phyloP scores from a whole-genome alignment of 2,888 invertebrate species.

The Dicyrtoma fusca region DNA sequence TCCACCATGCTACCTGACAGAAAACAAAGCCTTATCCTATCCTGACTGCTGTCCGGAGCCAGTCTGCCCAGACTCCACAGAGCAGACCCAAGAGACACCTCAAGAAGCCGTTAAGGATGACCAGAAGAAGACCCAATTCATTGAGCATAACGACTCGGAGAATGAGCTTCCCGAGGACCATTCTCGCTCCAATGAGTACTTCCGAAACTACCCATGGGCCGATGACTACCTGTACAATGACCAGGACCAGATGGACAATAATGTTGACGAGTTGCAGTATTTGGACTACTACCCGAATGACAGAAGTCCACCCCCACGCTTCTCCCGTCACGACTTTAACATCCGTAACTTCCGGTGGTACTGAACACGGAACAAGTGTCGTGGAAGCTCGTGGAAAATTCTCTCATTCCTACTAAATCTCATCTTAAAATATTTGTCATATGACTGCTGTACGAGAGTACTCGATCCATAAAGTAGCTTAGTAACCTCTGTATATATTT shows the following conservation, averaged over 20 bases:
- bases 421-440: constrained; percentile 9
- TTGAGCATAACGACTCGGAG: constrained; percentile 12
- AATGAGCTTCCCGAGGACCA: constrained; percentile 25
- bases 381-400: neutral
- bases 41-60: constrained; percentile 54
- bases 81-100: constrained; percentile 36
- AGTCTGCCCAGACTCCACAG: constrained; percentile 51
- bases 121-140: neutral
- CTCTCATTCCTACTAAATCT: constrained; percentile 26
- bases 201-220: constrained; percentile 28
- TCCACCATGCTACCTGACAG: constrained; percentile 52
- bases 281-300: constrained; percentile 29
- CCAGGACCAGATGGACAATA: constrained; percentile 33
- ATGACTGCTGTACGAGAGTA: constrained; percentile 12
- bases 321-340: constrained; percentile 33
- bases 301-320: constrained; percentile 3
- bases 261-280: constrained; percentile 29
- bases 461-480: neutral
- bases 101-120: neutral
- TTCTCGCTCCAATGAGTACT: constrained; percentile 3
- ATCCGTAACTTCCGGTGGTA: constrained; percentile 31
- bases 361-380: constrained; percentile 7
- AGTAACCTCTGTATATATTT: constrained; percentile 18
- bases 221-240: constrained; percentile 29
- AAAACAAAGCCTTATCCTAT: constrained; percentile 46